A percentile compares a stretch with the other conserved stretches of the same genome.
These are phyloP conservation scores for Drosophila testacea DNA, from an alignment of 2,888 invertebrate species.

Conservation along the genomic window DNA sequence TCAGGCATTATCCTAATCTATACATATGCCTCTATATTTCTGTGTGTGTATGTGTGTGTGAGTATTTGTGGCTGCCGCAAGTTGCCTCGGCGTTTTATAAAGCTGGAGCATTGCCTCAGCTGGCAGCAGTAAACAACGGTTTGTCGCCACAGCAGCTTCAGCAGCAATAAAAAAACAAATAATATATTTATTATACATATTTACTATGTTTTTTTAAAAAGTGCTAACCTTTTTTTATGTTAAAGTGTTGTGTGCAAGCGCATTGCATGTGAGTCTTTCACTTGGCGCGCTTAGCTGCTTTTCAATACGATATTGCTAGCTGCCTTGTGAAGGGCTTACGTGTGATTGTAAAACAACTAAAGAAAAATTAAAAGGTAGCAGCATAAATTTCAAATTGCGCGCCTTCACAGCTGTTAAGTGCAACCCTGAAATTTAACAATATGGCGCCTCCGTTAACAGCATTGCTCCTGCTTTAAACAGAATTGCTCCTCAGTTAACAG, in stretches of 20 bases:
- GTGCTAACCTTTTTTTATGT: conserved; percentile 2
- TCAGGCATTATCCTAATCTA: conserved; percentile 56
- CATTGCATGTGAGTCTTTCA: conserved; percentile 84
- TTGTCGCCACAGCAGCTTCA: conserved; percentile 36
- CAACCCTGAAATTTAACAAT: conserved; percentile 17
- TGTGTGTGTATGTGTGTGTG: neutral
- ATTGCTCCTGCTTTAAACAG: neutral
- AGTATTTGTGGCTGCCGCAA: conserved; percentile 27
- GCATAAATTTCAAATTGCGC: conserved; percentile 21
- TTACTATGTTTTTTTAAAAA: neutral
- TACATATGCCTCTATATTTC: conserved; percentile 9
- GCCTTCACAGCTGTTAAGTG: neutral
- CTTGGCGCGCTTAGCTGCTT: conserved; percentile 83
- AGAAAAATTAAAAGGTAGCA: neutral
- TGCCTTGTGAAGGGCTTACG: conserved; percentile 86
- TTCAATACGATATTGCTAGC: conserved; percentile 81
- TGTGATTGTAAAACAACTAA: conserved; percentile 76
- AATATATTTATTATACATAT: neutral
- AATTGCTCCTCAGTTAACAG: conserved; percentile 19
- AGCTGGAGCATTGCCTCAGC: conserved; percentile 20
- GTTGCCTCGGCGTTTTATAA: conserved; percentile 42
- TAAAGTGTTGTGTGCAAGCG: conserved; percentile 6
- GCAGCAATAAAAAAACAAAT: neutral
- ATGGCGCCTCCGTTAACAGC: conserved; percentile 1
- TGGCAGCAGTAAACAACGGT: conserved; percentile 46